Conservation (phyloP, 1,140 invertebrate genomes). For the Nasonia vitripennis region DNA sequence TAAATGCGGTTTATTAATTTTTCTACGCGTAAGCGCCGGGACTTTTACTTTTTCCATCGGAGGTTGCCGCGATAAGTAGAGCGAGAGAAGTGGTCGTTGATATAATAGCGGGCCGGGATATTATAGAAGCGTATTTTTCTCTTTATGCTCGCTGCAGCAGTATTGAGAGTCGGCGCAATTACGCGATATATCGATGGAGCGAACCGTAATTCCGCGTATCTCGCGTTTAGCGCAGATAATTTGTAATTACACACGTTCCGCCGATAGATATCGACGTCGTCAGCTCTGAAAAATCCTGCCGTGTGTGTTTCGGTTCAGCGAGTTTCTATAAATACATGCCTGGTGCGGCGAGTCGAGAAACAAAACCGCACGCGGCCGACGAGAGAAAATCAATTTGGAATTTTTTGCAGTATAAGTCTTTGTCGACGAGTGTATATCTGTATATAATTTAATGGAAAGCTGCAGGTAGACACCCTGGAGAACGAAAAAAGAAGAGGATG, state of each 20-base stretch:
- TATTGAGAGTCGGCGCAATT: neutral
- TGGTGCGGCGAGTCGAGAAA: neutral
- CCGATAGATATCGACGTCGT: neutral
- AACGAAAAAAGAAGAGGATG: neutral
- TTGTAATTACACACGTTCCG: neutral
- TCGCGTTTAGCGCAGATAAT: neutral
- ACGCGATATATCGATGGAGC: neutral
- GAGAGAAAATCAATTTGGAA: neutral
- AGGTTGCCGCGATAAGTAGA: conserved; percentile 8
- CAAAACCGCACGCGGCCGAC: neutral
- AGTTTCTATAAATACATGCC: neutral
- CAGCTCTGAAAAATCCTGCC: neutral
- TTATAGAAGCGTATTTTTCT: neutral
- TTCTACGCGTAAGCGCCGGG: neutral
- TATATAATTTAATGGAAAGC: no score
- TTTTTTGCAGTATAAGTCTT: no score
- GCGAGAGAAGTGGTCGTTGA: conserved; percentile 17
- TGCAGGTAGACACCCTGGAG: no score
- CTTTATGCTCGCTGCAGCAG: neutral
- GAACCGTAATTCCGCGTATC: neutral
- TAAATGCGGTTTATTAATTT: conserved; percentile 38
- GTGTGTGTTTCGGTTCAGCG: neutral
- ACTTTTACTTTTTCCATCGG: neutral
- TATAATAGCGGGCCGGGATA: neutral
- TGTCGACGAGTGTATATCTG: no score